Evolutionary conservation across 2,113 vertebrate species (phyloP).

Genomic region (Mola mola): DNA sequence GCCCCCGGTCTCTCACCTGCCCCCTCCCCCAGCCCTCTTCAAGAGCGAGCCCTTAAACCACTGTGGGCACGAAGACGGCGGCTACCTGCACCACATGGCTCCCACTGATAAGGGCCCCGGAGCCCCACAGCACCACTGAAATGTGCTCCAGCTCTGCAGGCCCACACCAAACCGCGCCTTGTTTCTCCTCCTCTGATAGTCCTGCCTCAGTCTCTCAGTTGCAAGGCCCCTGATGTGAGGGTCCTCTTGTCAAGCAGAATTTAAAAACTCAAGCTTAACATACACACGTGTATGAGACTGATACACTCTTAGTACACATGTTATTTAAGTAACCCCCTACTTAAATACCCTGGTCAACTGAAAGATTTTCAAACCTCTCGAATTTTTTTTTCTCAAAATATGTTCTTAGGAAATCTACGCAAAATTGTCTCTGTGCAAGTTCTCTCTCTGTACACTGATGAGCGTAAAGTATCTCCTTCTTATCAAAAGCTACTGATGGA

Average conservation of each 20-base stretch:
- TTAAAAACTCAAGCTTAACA: conserved; percentile 42
- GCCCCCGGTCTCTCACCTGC: conserved; percentile 87
- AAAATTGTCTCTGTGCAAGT: conserved; percentile 25
- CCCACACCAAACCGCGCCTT: conserved; percentile 57
- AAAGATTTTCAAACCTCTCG: conserved; percentile 41
- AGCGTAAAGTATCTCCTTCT: conserved; percentile 46
- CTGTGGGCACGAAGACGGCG: conserved; percentile 89
- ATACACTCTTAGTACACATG: conserved; percentile 2
- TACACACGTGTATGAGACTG: conserved; percentile 21
- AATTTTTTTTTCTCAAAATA: conserved; percentile 4
- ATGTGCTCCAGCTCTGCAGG: conserved; percentile 35
- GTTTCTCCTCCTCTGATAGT: conserved; percentile 26
- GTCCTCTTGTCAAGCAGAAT: conserved; percentile 22
- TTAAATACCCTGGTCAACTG: conserved; percentile 28
- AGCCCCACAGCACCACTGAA: conserved; percentile 88
- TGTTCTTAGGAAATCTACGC: conserved; percentile 28
- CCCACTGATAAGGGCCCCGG: conserved; percentile 84
- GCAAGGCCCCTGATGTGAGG: conserved; percentile 5
- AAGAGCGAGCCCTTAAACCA: conserved; percentile 96
- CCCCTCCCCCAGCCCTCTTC: conserved; percentile 93
- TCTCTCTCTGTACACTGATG: conserved; percentile 31
- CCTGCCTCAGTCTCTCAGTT: conserved; percentile 48
- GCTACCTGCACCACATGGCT: conserved; percentile 91
- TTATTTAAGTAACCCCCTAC: conserved; percentile 31
- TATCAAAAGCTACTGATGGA: conserved; percentile 64